phyloP scores from a whole-genome alignment of 2,113 vertebrate genomes.

The Protobothrops flavoviridis region DNA sequence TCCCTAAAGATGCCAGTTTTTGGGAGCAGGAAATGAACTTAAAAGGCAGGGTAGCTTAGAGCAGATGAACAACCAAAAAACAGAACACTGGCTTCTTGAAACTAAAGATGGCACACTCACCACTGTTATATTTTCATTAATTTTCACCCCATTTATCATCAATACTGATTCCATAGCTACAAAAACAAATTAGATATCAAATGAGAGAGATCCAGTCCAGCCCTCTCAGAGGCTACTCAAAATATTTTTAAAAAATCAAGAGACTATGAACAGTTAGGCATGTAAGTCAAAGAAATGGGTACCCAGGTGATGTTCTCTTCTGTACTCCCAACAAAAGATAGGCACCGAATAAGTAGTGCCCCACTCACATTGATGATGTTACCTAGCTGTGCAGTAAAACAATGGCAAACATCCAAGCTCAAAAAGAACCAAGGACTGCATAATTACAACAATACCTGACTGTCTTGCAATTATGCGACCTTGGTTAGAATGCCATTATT shows the following conservation, averaged over 20 bases:
- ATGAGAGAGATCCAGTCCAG: neutral
- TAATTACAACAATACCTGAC: neutral
- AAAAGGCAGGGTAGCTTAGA: neutral
- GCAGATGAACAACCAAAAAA: neutral
- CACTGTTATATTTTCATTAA: neutral
- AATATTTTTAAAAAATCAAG: neutral
- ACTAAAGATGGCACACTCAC: neutral
- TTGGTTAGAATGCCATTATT: neutral
- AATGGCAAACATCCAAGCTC: neutral
- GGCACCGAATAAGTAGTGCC: neutral
- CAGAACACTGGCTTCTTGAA: neutral
- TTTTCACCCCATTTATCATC: neutral
- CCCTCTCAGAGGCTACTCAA: neutral
- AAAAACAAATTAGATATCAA: neutral
- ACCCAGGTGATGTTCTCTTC: neutral
- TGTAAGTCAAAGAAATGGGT: neutral
- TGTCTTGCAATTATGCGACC: neutral
- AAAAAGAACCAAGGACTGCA: neutral
- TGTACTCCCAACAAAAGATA: neutral
- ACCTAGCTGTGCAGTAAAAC: neutral
- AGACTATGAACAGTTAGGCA: neutral
- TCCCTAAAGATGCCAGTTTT: neutral
- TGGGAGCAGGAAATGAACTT: neutral
- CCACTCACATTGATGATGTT: neutral
- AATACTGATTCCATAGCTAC: neutral